Evolutionary conservation across 1,140 invertebrate species (phyloP).

Genomic region (Choristoneura fumiferana): DNA sequence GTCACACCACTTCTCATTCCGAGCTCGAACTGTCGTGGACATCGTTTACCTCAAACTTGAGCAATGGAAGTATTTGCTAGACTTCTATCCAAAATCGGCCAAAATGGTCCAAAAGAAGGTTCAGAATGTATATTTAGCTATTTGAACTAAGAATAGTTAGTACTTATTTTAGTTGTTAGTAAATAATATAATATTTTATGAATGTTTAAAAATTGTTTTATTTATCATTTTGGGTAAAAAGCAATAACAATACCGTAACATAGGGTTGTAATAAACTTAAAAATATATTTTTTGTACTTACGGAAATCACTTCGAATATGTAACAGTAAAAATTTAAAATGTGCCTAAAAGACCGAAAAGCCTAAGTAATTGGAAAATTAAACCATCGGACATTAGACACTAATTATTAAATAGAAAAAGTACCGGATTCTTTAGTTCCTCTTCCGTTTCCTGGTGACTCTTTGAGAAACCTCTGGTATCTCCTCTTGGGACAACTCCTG

Average conservation of each 20-base stretch:
- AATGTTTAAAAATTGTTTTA: background rate
- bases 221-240: background rate
- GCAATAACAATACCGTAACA: too few relatives aligned
- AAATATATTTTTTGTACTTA: too few relatives aligned
- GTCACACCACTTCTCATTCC: constrained; percentile 71
- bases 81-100: constrained; percentile 69
- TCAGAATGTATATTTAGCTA: constrained; percentile 67
- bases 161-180: background rate
- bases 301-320: too few relatives aligned
- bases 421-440: constrained; percentile 24
- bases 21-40: constrained; percentile 72
- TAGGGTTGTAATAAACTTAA: too few relatives aligned
- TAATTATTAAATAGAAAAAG: background rate
- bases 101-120: constrained; percentile 64
- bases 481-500: constrained; percentile 29
- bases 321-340: too few relatives aligned
- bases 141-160: constrained; percentile 28
- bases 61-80: constrained; percentile 70
- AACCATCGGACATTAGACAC: background rate
- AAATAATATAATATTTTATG: background rate
- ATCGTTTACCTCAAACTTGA: constrained; percentile 66
- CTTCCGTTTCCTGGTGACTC: constrained; percentile 48
- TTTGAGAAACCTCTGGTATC: constrained; percentile 48
- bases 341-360: too few relatives aligned
- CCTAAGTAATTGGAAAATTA: too few relatives aligned